phyloP scores from a whole-genome alignment of 2,888 invertebrate species.

The Ariolimax columbianus region DNA sequence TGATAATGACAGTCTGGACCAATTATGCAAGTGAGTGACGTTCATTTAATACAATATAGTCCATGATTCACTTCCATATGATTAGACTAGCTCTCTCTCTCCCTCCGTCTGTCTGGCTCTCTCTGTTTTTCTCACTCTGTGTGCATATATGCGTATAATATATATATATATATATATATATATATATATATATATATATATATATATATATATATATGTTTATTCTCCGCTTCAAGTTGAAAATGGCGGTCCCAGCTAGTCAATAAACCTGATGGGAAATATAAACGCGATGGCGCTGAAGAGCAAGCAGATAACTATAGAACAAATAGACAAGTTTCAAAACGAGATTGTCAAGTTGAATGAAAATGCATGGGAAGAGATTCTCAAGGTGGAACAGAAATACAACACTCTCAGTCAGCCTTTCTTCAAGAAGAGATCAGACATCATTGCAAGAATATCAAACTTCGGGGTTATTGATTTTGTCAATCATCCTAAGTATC shows the following conservation, averaged over 20 bases:
- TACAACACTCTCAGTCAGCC: slow-evolving; percentile 79
- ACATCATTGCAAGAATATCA: slow-evolving; percentile 78
- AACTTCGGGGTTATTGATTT: slow-evolving; percentile 82
- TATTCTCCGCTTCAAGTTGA: slow-evolving; percentile 67
- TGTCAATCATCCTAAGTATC: slow-evolving; percentile 92
- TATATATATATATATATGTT: background rate
- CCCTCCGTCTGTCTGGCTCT: background rate
- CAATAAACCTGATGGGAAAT: slow-evolving; percentile 76
- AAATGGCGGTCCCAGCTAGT: slow-evolving; percentile 78
- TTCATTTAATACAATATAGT: no score
- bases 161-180: background rate
- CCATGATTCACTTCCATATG: background rate
- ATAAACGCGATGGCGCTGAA: slow-evolving; percentile 76
- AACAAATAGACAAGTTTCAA: slow-evolving; percentile 79
- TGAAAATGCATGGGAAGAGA: slow-evolving; percentile 79
- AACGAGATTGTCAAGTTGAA: slow-evolving; percentile 79
- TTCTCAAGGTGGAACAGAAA: slow-evolving; percentile 79
- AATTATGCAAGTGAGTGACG: background rate
- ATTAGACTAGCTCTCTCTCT: background rate
- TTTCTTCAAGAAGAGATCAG: slow-evolving; percentile 78
- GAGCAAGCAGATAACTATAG: slow-evolving; percentile 78
- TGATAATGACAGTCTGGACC: background rate
- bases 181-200: background rate
- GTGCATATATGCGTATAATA: background rate
- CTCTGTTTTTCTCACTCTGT: background rate